Conservation (phyloP, 2,113 vertebrate genomes). For the Urocynchramus pylzowi region DNA sequence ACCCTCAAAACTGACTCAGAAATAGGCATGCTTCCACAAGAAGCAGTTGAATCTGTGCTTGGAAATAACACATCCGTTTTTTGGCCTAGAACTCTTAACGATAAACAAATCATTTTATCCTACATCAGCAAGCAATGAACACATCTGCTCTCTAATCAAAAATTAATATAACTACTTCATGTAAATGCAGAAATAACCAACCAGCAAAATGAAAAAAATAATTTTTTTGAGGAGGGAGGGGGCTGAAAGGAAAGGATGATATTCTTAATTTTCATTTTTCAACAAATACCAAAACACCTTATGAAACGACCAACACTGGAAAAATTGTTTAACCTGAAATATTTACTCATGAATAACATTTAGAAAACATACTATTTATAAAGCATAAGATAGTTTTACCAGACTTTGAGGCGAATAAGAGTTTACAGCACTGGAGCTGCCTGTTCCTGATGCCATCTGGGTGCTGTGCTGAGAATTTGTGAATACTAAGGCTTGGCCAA, state of each 20-base stretch:
- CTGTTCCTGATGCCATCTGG: conserved; percentile 77
- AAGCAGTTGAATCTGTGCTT: conserved; percentile 48
- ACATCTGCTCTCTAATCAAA: background rate
- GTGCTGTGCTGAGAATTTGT: conserved; percentile 89
- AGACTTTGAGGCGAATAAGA: conserved; percentile 81
- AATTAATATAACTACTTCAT: background rate
- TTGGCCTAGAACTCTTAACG: background rate
- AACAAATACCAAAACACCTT: background rate
- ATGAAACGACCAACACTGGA: background rate
- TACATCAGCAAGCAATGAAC: background rate
- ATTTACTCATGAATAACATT: background rate
- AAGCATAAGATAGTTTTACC: conserved; percentile 63
- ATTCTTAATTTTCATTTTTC: background rate
- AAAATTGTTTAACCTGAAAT: background rate
- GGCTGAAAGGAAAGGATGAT: background rate
- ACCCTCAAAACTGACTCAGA: background rate
- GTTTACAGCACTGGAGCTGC: conserved; percentile 79
- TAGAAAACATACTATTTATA: background rate
- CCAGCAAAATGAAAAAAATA: background rate
- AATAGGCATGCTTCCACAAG: conserved; percentile 32
- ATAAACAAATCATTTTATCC: background rate
- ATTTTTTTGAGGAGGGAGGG: accelerated
- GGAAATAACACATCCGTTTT: conserved; percentile 51
- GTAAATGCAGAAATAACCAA: background rate
- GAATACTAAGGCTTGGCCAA: conserved; percentile 92